These are phyloP conservation scores for Hydrochoerus hydrochaeris DNA, from an alignment of 2,113 vertebrate genomes.

Conservation along the genomic window DNA sequence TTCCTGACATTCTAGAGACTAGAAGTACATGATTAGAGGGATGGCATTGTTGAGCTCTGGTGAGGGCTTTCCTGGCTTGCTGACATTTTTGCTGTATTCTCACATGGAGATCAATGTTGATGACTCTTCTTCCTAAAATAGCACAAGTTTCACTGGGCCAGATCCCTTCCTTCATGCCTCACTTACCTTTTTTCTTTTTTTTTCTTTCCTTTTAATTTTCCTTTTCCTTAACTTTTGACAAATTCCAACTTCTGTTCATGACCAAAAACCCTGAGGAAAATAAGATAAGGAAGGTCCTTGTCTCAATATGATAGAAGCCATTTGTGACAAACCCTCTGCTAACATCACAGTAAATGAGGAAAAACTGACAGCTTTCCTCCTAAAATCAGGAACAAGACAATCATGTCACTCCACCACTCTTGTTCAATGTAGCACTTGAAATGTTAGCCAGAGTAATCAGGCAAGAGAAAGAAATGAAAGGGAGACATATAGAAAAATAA, in stretches of 20 bases:
- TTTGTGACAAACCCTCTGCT: neutral
- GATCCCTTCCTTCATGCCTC: too few species aligned
- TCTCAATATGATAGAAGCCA: neutral
- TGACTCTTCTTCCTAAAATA: neutral
- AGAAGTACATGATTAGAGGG: neutral
- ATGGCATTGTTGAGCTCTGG: neutral
- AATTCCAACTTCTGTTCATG: neutral
- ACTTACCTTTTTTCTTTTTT: neutral
- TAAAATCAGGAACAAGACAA: neutral
- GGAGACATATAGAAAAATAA: neutral
- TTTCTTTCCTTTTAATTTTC: too few species aligned
- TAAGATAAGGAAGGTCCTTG: neutral
- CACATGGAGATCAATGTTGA: neutral
- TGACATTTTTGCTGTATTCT: neutral
- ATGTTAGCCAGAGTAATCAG: neutral
- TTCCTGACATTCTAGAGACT: neutral
- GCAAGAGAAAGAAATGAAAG: neutral
- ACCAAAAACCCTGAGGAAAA: neutral
- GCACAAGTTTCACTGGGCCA: neutral
- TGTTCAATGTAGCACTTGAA: neutral
- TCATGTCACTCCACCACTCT: neutral
- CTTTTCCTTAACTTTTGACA: neutral
- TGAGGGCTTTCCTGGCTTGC: neutral
- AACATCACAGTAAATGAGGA: neutral
- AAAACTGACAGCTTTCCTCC: neutral